Evolutionary conservation across 2,797 vertebrate genomes (phyloP), one percentile per base, ranked within the genome.

Genomic region (Neomorphus geoffroyi): DNA sequence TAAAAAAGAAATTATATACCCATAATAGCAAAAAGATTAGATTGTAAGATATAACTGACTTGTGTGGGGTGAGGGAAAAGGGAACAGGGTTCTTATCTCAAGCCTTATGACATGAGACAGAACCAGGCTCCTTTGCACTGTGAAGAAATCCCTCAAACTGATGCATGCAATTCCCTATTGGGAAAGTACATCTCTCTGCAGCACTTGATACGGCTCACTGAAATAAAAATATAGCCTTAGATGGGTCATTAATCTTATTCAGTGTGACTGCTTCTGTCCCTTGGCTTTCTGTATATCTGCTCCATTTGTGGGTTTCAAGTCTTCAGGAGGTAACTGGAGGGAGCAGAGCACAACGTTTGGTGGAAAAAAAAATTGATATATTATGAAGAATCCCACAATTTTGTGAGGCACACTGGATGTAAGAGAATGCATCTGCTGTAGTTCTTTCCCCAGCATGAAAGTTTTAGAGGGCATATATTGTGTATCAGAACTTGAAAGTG

Each of bases 1-100:
- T 53, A 3, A 48, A 61, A 58, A 11, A 4, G 6, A 13, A 33
- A 9, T 54, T 43, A n/a, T 0, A 0, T 51, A 18, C n/a, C 26
- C 18, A 6, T 41, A 48, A 80, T 8, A 56, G 19, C 11, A 69
- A 53, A 83, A 62, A 18, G 57, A 19, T 4, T 54, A 75, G 30
- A 11, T 62, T 77, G 7, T 64, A n/a, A 30, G 28, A 37, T 35
- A 23, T 3, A 61, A 67, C 11, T 45, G 28, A 66, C 8, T 16
- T 56, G 6, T 21, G 28, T 39, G 48, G 14, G 13, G 10, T 22
- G 23, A 7, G 18, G 18, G 17, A 18, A 13, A 67, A 87, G 11
- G 11, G 33, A 84, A 26, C 17, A 45, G 7, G 5, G 60, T 4
- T 77, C 19, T 0, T 0, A 4, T 8, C 43, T 79, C 28, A n/a